phyloP scores from a whole-genome alignment of 92 coral and sea anemone species.

The Galaxea fascicularis region DNA sequence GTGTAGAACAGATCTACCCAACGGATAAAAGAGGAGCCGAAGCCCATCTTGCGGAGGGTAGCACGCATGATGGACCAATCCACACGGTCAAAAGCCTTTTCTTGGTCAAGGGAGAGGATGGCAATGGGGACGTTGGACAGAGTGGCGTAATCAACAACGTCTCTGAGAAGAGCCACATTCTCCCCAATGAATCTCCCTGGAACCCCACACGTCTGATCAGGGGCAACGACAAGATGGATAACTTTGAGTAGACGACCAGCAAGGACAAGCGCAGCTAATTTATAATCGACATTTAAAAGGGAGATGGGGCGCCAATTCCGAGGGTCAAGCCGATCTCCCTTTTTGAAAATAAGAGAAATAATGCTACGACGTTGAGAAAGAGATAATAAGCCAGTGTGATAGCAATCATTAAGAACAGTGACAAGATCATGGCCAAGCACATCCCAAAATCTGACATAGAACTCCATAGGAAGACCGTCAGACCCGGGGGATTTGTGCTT shows the following conservation, averaged over 20 bases:
- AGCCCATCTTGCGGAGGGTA: background rate
- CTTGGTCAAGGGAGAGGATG: conserved; percentile 14
- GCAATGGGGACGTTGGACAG: background rate
- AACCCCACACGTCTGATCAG: conserved; percentile 38
- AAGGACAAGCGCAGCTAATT: background rate
- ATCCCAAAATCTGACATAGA: conserved; percentile 7
- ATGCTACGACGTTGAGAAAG: background rate
- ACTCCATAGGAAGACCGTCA: conserved; percentile 15
- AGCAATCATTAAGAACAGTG: background rate
- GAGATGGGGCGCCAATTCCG: background rate
- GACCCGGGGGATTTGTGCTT: background rate
- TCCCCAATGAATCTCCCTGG: conserved; percentile 21
- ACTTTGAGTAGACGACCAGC: conserved; percentile 12
- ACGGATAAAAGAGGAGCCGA: conserved; percentile 25
- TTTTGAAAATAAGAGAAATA: background rate
- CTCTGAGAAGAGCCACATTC: conserved; percentile 17
- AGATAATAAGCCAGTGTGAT: background rate
- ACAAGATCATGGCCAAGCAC: conserved; percentile 12
- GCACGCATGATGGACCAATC: background rate
- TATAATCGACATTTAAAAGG: background rate
- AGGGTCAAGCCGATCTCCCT: background rate
- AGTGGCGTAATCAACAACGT: conserved; percentile 3
- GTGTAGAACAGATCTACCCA: conserved; percentile 12
- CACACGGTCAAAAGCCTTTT: conserved; percentile 1
- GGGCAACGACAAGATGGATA: background rate